These are phyloP conservation scores for Aricia artaxerxes DNA, from an alignment of 2,888 invertebrate genomes.

Conservation along the genomic window DNA sequence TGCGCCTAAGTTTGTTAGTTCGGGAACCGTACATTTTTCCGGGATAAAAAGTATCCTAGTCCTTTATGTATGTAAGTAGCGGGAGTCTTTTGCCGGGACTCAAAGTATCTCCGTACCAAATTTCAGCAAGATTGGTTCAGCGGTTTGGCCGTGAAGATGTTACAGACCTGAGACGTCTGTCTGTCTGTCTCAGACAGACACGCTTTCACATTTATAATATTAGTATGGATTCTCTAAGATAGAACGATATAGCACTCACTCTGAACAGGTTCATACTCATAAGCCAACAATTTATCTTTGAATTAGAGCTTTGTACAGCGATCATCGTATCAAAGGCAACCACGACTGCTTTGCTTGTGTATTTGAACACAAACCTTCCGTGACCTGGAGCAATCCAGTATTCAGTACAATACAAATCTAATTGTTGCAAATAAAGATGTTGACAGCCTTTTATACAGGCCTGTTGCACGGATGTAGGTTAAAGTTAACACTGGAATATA, in stretches of 20 bases:
- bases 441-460: not conserved
- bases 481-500: not conserved
- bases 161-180: too few species aligned
- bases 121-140: too few species aligned
- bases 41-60: too few species aligned
- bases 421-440: not conserved
- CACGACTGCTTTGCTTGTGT: not conserved
- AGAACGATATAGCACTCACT: not conserved
- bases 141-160: too few species aligned
- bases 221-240: too few species aligned
- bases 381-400: not conserved
- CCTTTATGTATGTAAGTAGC: too few species aligned
- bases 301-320: not conserved
- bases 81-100: too few species aligned
- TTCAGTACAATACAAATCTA: not conserved
- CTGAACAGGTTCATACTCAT: not conserved
- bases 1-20: too few species aligned
- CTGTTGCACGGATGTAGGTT: not conserved
- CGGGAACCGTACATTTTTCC: too few species aligned
- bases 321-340: conserved; percentile 4
- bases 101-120: too few species aligned
- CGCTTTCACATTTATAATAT: too few species aligned
- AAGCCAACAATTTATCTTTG: conserved; percentile 13
- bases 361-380: not conserved
- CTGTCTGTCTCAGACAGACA: too few species aligned